Base-by-base conservation (phyloP, 2,888 invertebrate species). In the Rotaria magnacalcarata region DNA sequence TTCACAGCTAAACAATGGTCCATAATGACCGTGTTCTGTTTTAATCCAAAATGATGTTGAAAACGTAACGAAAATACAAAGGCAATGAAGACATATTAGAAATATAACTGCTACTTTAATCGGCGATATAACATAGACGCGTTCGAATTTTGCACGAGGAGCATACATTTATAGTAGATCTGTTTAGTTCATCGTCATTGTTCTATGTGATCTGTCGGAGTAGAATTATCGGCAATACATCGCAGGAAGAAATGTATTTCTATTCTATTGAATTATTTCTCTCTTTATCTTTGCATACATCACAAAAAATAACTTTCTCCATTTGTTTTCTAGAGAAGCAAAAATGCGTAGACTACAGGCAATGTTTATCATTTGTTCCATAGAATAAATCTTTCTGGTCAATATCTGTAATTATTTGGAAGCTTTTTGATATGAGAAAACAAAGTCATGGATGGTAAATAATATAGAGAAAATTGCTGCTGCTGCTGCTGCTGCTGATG, bases 71-170 rank as follows among this genome's bases (percentile, higher is more conserved):
- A 80, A n/a, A 47, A 80, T n/a, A 47, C 47, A 47, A 21, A 80
- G 24, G n/a, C 47, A 80, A 80, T 80, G 80, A 14, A 80, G 14
- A 47, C 21, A n/a, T 24, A 24, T 47, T 43, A 80, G 6, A 80
- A 80, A 80, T 6, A 80, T 47, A 80, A 24, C 47, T 0, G 80
- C 43, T 43, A 80, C 47, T 80, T 80, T 80, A 8, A 80, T 21
- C n/a, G 80, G 80, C 24, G 80, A n/a, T 43, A 47, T n/a, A 47
- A 80, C 24, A n/a, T 41, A 19, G 47, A 80, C 47, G 47, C 80
- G 80, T 47, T 80, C 80, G 47, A 80, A 80, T 80, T n/a, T 80
- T n/a, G 80, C 80, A 47, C 80, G 80, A 2, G 80, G 80, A 41
- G 80, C 80, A 80, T 80, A 47, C 80, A 80, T 80, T n/a, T 16